Base-by-base conservation (phyloP, 1,140 invertebrate genomes). In the Aphelinus certus region DNA sequence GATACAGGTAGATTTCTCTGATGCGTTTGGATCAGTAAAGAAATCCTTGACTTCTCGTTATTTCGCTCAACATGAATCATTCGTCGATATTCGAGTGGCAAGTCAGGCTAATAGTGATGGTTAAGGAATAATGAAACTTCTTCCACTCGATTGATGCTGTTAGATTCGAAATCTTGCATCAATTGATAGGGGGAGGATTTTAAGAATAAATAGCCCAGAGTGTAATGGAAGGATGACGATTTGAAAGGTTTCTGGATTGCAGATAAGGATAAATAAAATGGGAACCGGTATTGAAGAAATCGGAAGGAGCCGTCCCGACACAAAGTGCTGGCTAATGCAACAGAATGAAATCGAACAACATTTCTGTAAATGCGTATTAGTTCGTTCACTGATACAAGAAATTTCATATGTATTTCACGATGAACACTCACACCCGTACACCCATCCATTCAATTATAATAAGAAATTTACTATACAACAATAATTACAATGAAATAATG, bases 261-360 rank as follows among this genome's bases (percentile, higher is more conserved):
- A 26, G 26, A 26, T 26, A 43, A 65, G 48, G 1, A 9, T 9
- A 48, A 63, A 45, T 43, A 48, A 63, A 48, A 3, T 7, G 46
- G 6, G 7, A 74, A 49, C 6, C 49, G 26, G 26, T 26, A 26
- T 26, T 26, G 26, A 48, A 71, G 43, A 58, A 63, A 71, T 26
- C 43, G 49, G 71, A 57, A 65, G 47, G 71, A 65, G 62, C 71
- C 64, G 71, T 73, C 71, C 71, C 71, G 71, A 73, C 64, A 73
- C 71, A 63, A 73, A 73, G 71, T 73, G 71, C 71, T 63, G 71
- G 66, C 64, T 47, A 66, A 73, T 67, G n/a, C 71, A 65, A 53
- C 9, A 6, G 51, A 46, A 64, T 63, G 48, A 60, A 58, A 61
- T 51, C 43, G 60, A 61, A 57, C 26, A 61, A 67, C 3, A 46